These are phyloP conservation scores for Ranitomeya variabilis DNA, from an alignment of 2,113 vertebrate genomes.

Conservation along the genomic window DNA sequence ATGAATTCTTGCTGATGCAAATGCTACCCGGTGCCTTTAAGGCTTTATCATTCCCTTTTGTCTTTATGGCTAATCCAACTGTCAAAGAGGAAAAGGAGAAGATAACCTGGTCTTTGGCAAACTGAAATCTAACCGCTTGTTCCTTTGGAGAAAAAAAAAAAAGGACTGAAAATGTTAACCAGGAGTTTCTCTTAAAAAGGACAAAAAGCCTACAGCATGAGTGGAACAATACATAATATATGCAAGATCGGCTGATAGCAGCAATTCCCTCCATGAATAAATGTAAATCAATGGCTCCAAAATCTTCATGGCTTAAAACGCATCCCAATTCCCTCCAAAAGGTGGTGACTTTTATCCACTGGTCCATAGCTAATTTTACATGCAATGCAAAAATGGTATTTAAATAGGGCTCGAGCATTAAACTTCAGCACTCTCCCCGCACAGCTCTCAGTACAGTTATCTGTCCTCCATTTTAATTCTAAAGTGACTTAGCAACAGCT, in stretches of 20 bases:
- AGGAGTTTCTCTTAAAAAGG: slow-evolving; percentile 52
- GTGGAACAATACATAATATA: slow-evolving; percentile 69
- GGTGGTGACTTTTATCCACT: slow-evolving; percentile 73
- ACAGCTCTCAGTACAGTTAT: slow-evolving; percentile 72
- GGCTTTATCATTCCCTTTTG: slow-evolving; percentile 31
- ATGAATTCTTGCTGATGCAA: slow-evolving; percentile 40
- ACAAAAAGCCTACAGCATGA: slow-evolving; percentile 61
- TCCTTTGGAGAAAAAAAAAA: slow-evolving; percentile 9
- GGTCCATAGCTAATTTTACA: slow-evolving; percentile 79
- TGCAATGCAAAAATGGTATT: slow-evolving; percentile 75
- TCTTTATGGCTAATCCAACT: slow-evolving; percentile 41
- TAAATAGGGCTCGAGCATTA: slow-evolving; percentile 66
- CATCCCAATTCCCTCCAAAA: slow-evolving; percentile 77
- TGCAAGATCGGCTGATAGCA: slow-evolving; percentile 70
- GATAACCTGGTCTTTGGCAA: slow-evolving; percentile 42
- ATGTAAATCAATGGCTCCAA: slow-evolving; percentile 63
- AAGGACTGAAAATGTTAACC: slow-evolving; percentile 43
- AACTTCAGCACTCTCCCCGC: slow-evolving; percentile 69
- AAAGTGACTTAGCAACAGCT: slow-evolving; percentile 81
- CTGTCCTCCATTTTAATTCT: slow-evolving; percentile 80
- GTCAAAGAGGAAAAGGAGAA: neutral
- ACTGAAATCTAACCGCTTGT: slow-evolving; percentile 32
- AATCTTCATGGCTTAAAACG: slow-evolving; percentile 75
- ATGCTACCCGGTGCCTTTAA: slow-evolving; percentile 31
- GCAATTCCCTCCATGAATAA: slow-evolving; percentile 68